phyloP scores from a whole-genome alignment of 1,140 invertebrate species.

The Ylistrum balloti region DNA sequence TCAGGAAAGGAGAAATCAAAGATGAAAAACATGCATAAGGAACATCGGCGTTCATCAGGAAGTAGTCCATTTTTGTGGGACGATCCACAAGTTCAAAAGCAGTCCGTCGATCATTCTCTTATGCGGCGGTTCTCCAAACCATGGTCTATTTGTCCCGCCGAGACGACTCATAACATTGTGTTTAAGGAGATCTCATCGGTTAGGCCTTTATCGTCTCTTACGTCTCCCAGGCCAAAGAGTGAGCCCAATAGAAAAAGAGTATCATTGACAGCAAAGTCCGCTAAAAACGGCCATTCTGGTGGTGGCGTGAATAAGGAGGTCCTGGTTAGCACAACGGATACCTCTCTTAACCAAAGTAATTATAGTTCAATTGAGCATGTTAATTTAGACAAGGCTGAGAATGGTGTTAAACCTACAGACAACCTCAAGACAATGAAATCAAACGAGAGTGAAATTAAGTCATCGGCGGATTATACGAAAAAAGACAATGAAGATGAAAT shows the following conservation, averaged over 20 bases:
- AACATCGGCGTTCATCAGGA: slow-evolving; percentile 52
- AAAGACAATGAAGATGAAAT: neutral
- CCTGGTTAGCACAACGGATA: too few relatives aligned
- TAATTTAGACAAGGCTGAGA: neutral
- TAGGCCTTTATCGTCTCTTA: neutral
- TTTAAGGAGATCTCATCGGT: slow-evolving; percentile 45
- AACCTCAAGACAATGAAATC: too few relatives aligned
- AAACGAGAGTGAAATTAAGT: neutral
- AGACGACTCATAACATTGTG: slow-evolving; percentile 56
- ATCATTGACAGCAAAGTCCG: neutral
- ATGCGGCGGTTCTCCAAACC: slow-evolving; percentile 49
- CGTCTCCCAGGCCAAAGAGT: slow-evolving; percentile 27
- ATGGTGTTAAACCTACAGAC: neutral
- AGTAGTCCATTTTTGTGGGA: slow-evolving; percentile 47
- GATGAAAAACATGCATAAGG: slow-evolving; percentile 36
- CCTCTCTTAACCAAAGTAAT: neutral
- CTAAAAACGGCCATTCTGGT: neutral
- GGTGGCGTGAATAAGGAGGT: too few relatives aligned
- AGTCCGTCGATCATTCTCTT: slow-evolving; percentile 14
- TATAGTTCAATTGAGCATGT: neutral
- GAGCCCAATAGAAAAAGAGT: neutral
- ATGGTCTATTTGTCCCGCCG: slow-evolving; percentile 53
- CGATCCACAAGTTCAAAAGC: slow-evolving; percentile 31
- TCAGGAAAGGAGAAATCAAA: slow-evolving; percentile 51
- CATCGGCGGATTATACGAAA: neutral